Conservation (phyloP, 2,113 vertebrate species). For the Dicentrarchus labrax region DNA sequence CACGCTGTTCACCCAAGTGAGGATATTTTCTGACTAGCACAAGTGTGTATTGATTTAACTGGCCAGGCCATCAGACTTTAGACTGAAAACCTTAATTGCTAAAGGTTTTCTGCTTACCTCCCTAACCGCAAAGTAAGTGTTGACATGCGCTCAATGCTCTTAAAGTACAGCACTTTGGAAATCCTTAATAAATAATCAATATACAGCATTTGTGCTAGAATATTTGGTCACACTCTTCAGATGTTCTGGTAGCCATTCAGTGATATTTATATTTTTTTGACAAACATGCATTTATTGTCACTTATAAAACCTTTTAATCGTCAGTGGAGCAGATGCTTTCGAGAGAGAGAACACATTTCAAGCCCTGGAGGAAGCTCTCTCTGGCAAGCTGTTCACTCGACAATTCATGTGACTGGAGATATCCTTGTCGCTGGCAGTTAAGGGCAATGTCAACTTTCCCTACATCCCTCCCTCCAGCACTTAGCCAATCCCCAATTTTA, state of each 20-base stretch:
- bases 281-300: neutral
- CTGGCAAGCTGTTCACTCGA: constrained; percentile 19
- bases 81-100: constrained; percentile 61
- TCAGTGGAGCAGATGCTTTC: neutral
- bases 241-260: neutral
- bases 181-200: constrained; percentile 18
- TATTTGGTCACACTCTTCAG: neutral
- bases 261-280: neutral
- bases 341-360: constrained; percentile 3
- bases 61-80: constrained; percentile 39
- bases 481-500: neutral
- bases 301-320: neutral
- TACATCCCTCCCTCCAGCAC: neutral
- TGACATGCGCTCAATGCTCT: constrained; percentile 36
- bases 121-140: constrained; percentile 43
- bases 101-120: constrained; percentile 55
- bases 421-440: constrained; percentile 71
- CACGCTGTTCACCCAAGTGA: constrained; percentile 19
- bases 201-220: neutral
- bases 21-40: constrained; percentile 46
- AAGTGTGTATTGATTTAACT: constrained; percentile 55
- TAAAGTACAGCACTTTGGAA: constrained; percentile 14
- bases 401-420: constrained; percentile 56
- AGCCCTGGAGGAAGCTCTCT: constrained; percentile 30
- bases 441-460: constrained; percentile 48